Conservation (phyloP, 2,797 vertebrate species). For the Prionace glauca region DNA sequence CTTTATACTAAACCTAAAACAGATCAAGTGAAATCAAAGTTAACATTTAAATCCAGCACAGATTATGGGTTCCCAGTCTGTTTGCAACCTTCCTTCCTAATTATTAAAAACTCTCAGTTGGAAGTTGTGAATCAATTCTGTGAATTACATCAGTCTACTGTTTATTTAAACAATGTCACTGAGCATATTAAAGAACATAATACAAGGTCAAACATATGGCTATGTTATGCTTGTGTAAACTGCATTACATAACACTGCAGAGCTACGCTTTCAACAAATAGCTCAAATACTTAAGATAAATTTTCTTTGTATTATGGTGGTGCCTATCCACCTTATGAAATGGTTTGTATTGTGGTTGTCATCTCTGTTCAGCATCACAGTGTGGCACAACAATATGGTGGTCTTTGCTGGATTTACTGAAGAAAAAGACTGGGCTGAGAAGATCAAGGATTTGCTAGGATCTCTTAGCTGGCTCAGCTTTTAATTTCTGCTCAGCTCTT, state of each 20-base stretch:
- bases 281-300: neutral
- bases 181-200: neutral
- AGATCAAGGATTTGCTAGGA: no score
- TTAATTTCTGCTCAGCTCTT: no score
- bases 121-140: neutral
- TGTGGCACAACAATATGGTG: no score
- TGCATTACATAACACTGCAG: neutral
- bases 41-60: neutral
- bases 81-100: neutral
- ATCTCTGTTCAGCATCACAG: no score
- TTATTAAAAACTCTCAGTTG: neutral
- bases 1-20: neutral
- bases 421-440: no score
- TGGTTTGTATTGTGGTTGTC: no score
- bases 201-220: neutral
- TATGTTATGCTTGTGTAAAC: neutral
- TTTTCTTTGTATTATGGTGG: neutral
- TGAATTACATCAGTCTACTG: neutral
- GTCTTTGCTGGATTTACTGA: no score
- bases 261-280: neutral
- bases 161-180: neutral
- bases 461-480: no score
- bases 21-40: no score
- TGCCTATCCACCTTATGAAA: no score
- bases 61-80: neutral